These are phyloP conservation scores for Azorinus chamasolen DNA, from an alignment of 2,888 invertebrate species.

Conservation along the genomic window DNA sequence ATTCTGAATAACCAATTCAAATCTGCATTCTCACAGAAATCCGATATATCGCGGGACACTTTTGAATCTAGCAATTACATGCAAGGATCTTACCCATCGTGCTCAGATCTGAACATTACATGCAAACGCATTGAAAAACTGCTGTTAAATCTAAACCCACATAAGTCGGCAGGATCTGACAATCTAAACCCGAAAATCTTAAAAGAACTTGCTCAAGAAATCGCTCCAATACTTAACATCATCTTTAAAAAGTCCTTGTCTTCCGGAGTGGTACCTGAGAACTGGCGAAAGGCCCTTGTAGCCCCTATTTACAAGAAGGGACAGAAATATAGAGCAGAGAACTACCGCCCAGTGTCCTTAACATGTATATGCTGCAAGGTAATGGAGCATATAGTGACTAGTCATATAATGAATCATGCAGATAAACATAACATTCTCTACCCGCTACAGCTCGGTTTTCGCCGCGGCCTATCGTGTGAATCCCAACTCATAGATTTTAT, in stretches of 20 bases:
- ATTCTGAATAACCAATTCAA: constrained; percentile 21
- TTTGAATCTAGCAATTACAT: too few relatives aligned
- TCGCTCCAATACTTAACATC: constrained; percentile 9
- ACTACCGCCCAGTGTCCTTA: constrained; percentile 18
- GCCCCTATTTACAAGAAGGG: constrained; percentile 17
- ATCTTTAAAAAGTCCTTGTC: constrained; percentile 10
- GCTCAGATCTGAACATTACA: too few relatives aligned
- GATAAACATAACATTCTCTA: constrained; percentile 19
- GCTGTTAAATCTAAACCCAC: background rate
- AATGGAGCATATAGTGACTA: constrained; percentile 5
- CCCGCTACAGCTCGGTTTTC: constrained; percentile 22
- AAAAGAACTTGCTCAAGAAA: background rate
- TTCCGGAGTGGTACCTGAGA: background rate
- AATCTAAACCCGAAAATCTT: constrained; percentile 3
- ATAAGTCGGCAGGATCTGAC: constrained; percentile 13
- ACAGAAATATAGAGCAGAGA: background rate
- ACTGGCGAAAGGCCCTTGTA: constrained; percentile 13
- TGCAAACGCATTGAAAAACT: too few relatives aligned
- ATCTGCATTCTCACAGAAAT: constrained; percentile 14
- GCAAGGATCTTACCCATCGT: too few relatives aligned
- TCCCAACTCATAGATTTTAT: constrained; percentile 34
- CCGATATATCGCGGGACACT: background rate
- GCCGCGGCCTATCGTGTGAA: constrained; percentile 23
- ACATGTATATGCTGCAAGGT: constrained; percentile 16
- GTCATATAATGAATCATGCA: constrained; percentile 8